Evolutionary conservation across 2,797 vertebrate genomes (phyloP).

Genomic region (Gambusia yucatana): DNA sequence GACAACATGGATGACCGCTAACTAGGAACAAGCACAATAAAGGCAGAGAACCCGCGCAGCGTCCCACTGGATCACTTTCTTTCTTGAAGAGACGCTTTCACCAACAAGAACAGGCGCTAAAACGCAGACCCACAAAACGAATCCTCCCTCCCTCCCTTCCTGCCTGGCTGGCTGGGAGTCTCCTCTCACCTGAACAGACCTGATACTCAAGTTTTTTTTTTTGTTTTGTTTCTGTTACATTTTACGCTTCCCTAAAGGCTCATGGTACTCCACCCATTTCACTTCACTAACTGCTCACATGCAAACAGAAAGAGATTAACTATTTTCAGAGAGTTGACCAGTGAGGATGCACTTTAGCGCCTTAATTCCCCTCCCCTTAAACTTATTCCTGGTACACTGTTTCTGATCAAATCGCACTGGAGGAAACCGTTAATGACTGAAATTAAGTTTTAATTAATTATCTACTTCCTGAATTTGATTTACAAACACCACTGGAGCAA

Average conservation of each 20-base stretch:
- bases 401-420: background rate
- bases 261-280: conserved; percentile 39
- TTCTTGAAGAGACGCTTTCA: conserved; percentile 30
- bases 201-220: conserved; percentile 66
- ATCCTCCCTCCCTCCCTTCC: conserved; percentile 39
- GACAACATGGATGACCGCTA: background rate
- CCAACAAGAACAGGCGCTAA: conserved; percentile 14
- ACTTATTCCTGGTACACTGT: background rate
- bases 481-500: background rate
- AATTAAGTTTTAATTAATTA: background rate
- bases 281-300: conserved; percentile 10
- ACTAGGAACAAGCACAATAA: background rate
- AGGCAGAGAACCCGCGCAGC: conserved; percentile 2
- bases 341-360: background rate
- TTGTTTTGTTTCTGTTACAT: background rate
- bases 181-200: conserved; percentile 71
- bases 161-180: conserved; percentile 28
- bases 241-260: conserved; percentile 13
- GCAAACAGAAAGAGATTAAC: conserved; percentile 24
- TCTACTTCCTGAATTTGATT: background rate
- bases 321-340: background rate
- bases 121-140: conserved; percentile 14
- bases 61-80: conserved; percentile 52
- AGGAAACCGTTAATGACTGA: background rate
- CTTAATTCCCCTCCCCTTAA: background rate